phyloP scores from a whole-genome alignment of 2,888 invertebrate genomes.

The Acleris cristana region DNA sequence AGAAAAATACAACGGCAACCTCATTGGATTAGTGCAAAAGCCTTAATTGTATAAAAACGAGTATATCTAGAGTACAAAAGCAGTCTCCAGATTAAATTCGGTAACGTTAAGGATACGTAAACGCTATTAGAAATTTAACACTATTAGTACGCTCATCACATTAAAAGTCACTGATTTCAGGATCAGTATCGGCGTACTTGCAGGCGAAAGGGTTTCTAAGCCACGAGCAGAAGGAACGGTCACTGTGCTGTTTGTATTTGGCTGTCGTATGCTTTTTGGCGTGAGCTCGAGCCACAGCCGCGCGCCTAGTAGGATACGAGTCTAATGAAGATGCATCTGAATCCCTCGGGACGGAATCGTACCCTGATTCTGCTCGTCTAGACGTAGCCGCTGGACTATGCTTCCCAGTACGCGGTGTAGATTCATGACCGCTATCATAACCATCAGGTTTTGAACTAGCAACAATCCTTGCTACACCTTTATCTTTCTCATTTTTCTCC shows the following conservation, averaged over 20 bases:
- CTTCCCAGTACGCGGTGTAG: slow-evolving; percentile 91
- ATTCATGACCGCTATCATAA: slow-evolving; percentile 93
- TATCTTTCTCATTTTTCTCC: slow-evolving; percentile 86
- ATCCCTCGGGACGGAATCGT: slow-evolving; percentile 95
- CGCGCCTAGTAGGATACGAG: slow-evolving; percentile 83
- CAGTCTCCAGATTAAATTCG: slow-evolving; percentile 85
- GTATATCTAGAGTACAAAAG: slow-evolving; percentile 80
- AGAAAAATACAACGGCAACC: slow-evolving; percentile 82
- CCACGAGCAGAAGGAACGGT: slow-evolving; percentile 90
- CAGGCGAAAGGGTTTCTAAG: slow-evolving; percentile 90
- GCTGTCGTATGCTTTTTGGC: slow-evolving; percentile 83
- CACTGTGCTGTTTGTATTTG: slow-evolving; percentile 88
- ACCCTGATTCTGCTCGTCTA: slow-evolving; percentile 93
- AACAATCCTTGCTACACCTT: slow-evolving; percentile 86
- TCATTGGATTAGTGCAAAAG: slow-evolving; percentile 73
- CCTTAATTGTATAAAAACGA: slow-evolving; percentile 73
- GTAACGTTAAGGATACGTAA: slow-evolving; percentile 79
- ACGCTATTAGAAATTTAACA: slow-evolving; percentile 60
- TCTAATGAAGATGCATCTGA: slow-evolving; percentile 94
- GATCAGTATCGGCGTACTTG: slow-evolving; percentile 89
- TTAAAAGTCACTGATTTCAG: slow-evolving; percentile 87
- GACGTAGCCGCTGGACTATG: slow-evolving; percentile 91
- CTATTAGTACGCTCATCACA: slow-evolving; percentile 44
- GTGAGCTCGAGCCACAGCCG: slow-evolving; percentile 78
- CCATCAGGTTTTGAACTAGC: slow-evolving; percentile 88